Base-by-base conservation (phyloP, 2,888 invertebrate species). In the Athalia rosae region DNA sequence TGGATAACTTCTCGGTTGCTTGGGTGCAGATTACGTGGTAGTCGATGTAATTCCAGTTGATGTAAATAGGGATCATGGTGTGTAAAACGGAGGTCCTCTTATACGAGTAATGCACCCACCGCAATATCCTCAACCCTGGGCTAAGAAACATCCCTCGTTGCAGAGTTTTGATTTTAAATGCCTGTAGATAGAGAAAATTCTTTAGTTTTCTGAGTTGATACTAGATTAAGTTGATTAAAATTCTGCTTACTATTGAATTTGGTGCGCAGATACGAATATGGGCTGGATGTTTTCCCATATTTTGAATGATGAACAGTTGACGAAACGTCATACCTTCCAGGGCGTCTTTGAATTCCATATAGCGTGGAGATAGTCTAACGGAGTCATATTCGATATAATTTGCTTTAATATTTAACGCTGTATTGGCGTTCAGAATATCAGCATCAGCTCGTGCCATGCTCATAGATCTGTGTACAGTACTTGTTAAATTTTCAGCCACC, bases 261-360 rank as follows among this genome's bases (percentile, higher is more conserved):
- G 91, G 88, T 9, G 85, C 79, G 11, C 85, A 79, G 13, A 91
- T 86, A 80, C 87, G 83, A 4, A 91, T 81, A 76, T 85, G 81
- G 0, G 88, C 89, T 0, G 84, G 79, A 43, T 83, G 84, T 8
- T 82, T 84, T 4, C 91, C 90, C 8, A 84, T 80, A 80, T 91
- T 91, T 76, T 85, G 87, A 9, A 91, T 85, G 0, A 80, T 86
- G 28, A 91, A 79, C 3, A 80, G 82, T 79, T 88, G 81, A 2
- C 83, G 78, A 79, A 88, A 90, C 1, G 78, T 80, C 67, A 90
- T 87, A 5, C 91, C 91, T 81, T 91, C 91, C 66, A 86, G 89
- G 4, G 91, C 90, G 80, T 90, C 88, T n/a, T 81, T 81, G 78
- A 91, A 91, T 62, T 86, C 80, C 81, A 91, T 87, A n/a, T 79